A percentile compares a stretch with the other conserved stretches of the same genome.
Evolutionary conservation across 2,888 invertebrate species (phyloP).

Genomic region (Nemapogon koenigi): DNA sequence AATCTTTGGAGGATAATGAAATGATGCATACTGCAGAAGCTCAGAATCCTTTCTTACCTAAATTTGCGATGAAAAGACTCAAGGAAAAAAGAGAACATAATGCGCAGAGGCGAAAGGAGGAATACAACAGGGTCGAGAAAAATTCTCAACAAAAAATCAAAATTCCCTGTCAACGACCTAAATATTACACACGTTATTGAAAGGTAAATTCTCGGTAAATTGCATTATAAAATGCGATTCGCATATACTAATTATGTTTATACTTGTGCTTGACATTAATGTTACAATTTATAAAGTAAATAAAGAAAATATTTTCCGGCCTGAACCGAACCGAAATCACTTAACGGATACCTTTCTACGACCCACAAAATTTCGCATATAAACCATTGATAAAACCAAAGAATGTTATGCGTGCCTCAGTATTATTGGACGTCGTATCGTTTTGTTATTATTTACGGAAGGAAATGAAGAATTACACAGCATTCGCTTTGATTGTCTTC

Average conservation of each 20-base stretch:
- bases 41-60: conserved; percentile 46
- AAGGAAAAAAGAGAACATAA: conserved; percentile 39
- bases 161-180: conserved; percentile 21
- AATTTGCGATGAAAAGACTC: conserved; percentile 46
- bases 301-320: not conserved
- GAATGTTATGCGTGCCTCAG: too few relatives aligned
- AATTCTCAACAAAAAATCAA: conserved; percentile 14
- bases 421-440: too few relatives aligned
- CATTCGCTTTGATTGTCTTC: too few relatives aligned
- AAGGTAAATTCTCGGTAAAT: not conserved
- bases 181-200: conserved; percentile 21
- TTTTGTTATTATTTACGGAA: too few relatives aligned
- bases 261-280: too few relatives aligned
- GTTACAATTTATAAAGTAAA: not conserved
- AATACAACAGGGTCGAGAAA: conserved; percentile 21
- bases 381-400: too few relatives aligned
- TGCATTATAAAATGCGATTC: not conserved
- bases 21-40: conserved; percentile 48
- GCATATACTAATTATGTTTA: too few relatives aligned
- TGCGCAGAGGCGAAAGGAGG: conserved; percentile 32
- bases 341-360: conserved; percentile 39
- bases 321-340: not conserved
- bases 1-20: conserved; percentile 21
- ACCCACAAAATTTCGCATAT: conserved; percentile 36
- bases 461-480: too few relatives aligned